Evolutionary conservation across 2,113 vertebrate species (phyloP).

Genomic region (Plectropomus leopardus): DNA sequence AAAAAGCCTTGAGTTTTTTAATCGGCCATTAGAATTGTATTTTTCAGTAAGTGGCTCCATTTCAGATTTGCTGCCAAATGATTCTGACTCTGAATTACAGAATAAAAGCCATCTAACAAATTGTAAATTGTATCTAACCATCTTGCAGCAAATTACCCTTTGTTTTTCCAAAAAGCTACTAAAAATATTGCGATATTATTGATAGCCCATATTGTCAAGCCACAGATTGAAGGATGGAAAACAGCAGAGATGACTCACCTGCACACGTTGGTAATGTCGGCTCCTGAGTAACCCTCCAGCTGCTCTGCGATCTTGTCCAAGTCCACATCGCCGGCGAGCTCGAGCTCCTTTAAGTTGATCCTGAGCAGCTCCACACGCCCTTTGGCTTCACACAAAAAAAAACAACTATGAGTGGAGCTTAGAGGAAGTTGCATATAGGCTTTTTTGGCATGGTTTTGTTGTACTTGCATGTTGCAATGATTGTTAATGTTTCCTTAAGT

Average conservation of each 20-base stretch:
- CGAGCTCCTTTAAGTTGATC: slow-evolving; percentile 96
- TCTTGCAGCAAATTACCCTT: not conserved
- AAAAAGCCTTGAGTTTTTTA: no score
- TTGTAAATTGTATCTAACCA: not conserved
- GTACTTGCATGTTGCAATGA: no score
- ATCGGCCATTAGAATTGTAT: no score
- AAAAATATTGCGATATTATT: no score
- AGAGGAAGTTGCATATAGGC: not conserved
- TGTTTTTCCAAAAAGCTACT: not conserved
- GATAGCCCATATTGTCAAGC: no score
- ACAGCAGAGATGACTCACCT: slow-evolving; percentile 84
- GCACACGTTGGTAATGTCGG: slow-evolving; percentile 98
- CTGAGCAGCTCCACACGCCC: slow-evolving; percentile 94
- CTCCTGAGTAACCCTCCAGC: slow-evolving; percentile 98
- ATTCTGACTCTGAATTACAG: no score
- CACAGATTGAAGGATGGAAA: not conserved
- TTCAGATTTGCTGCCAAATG: not conserved
- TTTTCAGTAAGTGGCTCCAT: not conserved
- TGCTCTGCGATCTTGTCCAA: slow-evolving; percentile 94
- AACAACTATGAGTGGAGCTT: not conserved
- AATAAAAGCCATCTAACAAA: no score
- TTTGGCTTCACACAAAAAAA: slow-evolving; percentile 83
- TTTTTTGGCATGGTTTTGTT: no score
- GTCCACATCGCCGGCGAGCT: slow-evolving; percentile 93
- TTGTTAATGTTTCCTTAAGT: no score